Percentiles rank a stretch among this genome's conserved stretches.
phyloP scores from a whole-genome alignment of 2,888 invertebrate genomes.

The Dascillus cervinus region DNA sequence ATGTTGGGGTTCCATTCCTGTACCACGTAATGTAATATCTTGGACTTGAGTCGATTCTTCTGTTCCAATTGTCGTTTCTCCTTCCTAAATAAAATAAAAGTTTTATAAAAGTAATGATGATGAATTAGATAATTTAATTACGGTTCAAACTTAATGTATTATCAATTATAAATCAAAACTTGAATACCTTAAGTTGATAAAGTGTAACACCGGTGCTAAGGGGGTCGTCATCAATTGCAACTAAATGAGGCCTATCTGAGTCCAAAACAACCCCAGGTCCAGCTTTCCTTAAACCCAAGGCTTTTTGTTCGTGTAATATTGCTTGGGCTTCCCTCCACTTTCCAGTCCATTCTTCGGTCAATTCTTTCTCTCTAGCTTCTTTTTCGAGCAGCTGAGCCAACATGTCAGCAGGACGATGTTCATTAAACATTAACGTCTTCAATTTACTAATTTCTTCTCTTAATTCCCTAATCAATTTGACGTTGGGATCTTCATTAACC shows the following conservation, averaged over 20 bases:
- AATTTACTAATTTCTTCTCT: conserved; percentile 79
- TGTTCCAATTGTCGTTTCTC: conserved; percentile 77
- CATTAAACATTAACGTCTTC: conserved; percentile 64
- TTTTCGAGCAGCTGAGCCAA: conserved; percentile 81
- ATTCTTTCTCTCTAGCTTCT: conserved; percentile 75
- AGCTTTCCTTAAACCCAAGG: conserved; percentile 77
- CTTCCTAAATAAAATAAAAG: too few relatives aligned
- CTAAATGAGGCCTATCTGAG: conserved; percentile 86
- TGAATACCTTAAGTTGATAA: conserved; percentile 71
- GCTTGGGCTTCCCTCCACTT: conserved; percentile 89
- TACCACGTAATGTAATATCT: conserved; percentile 70
- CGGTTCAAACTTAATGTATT: not conserved
- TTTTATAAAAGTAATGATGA: not conserved
- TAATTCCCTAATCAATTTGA: conserved; percentile 76
- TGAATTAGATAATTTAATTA: not conserved
- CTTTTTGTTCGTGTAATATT: conserved; percentile 81
- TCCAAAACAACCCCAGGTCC: conserved; percentile 83
- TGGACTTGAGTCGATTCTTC: conserved; percentile 60
- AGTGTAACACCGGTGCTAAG: conserved; percentile 86
- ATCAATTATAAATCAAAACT: not conserved
- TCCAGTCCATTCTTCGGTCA: conserved; percentile 89
- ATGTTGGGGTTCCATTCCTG: conserved; percentile 71
- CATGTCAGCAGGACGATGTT: conserved; percentile 51
- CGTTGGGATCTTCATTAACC: conserved; percentile 85
- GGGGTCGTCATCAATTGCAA: conserved; percentile 85